phyloP scores from a whole-genome alignment of 2,888 invertebrate species.

The Agrotis ipsilon region DNA sequence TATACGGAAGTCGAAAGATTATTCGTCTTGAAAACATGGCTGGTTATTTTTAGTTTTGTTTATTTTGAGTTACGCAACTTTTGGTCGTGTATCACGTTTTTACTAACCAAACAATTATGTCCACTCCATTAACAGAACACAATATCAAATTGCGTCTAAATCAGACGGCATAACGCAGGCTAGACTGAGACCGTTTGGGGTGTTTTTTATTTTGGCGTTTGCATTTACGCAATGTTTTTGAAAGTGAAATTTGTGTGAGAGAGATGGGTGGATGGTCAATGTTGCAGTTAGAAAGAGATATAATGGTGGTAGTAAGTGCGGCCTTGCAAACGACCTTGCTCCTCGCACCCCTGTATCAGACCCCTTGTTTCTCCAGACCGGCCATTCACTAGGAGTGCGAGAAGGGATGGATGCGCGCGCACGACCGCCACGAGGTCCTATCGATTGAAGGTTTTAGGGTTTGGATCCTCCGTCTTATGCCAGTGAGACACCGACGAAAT shows the following conservation, averaged over 20 bases:
- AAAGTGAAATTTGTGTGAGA: constrained; percentile 81
- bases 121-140: constrained; percentile 47
- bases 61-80: constrained; percentile 37
- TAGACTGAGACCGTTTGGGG: constrained; percentile 75
- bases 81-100: constrained; percentile 24
- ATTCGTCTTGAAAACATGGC: constrained; percentile 2
- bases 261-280: constrained; percentile 63
- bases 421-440: constrained; percentile 80
- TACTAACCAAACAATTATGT: constrained; percentile 30
- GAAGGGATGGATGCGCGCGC: constrained; percentile 86
- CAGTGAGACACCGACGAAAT: constrained; percentile 58
- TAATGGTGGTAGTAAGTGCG: constrained; percentile 81
- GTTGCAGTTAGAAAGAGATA: constrained; percentile 75
- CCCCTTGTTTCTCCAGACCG: constrained; percentile 79
- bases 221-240: constrained; percentile 81
- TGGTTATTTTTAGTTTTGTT: constrained; percentile 30
- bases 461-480: constrained; percentile 76
- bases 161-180: constrained; percentile 68
- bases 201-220: constrained; percentile 80
- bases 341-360: constrained; percentile 76
- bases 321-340: constrained; percentile 87
- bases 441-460: constrained; percentile 81
- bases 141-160: constrained; percentile 58
- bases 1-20: background rate
- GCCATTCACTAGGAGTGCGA: constrained; percentile 86